These are phyloP conservation scores for Ophion ellenae DNA, from an alignment of 2,888 invertebrate genomes.

Conservation along the genomic window DNA sequence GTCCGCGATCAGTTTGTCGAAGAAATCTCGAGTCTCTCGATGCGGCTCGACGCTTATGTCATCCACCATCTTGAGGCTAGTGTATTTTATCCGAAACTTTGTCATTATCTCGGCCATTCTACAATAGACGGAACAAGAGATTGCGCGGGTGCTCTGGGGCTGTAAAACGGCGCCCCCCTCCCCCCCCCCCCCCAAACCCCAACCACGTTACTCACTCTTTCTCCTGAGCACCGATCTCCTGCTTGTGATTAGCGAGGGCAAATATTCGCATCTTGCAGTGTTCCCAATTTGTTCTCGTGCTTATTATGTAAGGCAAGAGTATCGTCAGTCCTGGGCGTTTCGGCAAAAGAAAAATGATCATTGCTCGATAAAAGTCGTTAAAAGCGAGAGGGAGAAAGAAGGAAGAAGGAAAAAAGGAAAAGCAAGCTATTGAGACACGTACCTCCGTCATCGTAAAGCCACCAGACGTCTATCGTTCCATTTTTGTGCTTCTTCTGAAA, in stretches of 20 bases:
- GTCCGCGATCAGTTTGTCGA: conserved; percentile 89
- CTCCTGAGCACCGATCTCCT: conserved; percentile 92
- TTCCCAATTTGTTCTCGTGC: conserved; percentile 91
- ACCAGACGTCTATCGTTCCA: conserved; percentile 97
- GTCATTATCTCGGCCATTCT: conserved; percentile 97
- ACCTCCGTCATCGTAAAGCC: conserved; percentile 97
- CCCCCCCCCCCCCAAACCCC: too few species aligned
- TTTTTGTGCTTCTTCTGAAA: conserved; percentile 92
- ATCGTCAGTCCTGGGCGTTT: conserved; percentile 88
- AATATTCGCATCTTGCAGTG: conserved; percentile 92
- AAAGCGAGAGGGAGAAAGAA: conserved; percentile 57
- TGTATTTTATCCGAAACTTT: conserved; percentile 97
- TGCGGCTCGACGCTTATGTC: conserved; percentile 94
- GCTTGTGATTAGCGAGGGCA: conserved; percentile 91
- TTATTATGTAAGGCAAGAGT: conserved; percentile 93
- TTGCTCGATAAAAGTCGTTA: conserved; percentile 57
- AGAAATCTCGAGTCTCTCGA: conserved; percentile 89
- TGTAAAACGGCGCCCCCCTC: too few species aligned
- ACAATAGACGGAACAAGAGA: conserved; percentile 46
- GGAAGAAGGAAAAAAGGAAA: conserved; percentile 12
- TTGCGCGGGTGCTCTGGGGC: too few species aligned
- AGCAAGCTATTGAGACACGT: conserved; percentile 48
- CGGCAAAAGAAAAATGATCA: conserved; percentile 36
- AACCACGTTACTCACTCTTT: conserved; percentile 88
- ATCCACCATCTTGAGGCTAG: conserved; percentile 95